phyloP scores from a whole-genome alignment of 2,888 invertebrate genomes.

The Tenthredo livida region DNA sequence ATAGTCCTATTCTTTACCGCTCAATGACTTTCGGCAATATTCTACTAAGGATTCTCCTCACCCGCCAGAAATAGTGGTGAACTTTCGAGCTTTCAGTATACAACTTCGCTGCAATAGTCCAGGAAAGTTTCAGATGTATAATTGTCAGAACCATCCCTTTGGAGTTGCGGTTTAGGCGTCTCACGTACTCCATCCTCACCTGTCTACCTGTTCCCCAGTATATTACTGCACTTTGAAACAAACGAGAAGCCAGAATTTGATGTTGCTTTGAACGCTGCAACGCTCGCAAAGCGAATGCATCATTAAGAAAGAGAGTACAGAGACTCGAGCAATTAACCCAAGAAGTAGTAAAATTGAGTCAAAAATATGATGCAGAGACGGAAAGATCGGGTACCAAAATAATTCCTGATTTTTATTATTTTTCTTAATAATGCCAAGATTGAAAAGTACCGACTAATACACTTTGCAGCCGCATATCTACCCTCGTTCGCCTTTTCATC shows the following conservation, averaged over 20 bases:
- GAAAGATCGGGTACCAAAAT: neutral
- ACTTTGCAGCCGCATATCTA: neutral
- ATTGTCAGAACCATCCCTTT: slow-evolving; percentile 15
- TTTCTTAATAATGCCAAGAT: neutral
- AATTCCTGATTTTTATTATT: neutral
- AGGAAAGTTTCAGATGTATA: neutral
- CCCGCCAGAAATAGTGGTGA: neutral
- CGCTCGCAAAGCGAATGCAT: neutral
- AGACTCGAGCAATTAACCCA: neutral
- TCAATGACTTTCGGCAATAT: neutral
- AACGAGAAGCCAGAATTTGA: neutral
- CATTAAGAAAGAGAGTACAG: neutral
- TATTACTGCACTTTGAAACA: neutral
- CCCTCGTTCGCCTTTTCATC: neutral
- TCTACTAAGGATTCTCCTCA: neutral
- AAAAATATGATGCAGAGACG: neutral
- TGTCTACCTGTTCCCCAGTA: neutral
- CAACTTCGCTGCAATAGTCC: neutral
- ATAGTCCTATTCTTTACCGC: slow-evolving; percentile 18
- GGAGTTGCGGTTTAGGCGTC: neutral
- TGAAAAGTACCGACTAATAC: neutral
- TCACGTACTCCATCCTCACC: neutral
- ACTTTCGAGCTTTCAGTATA: neutral
- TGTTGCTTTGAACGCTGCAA: slow-evolving; percentile 3
- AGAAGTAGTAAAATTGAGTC: neutral